phyloP scores from a whole-genome alignment of 2,113 vertebrate genomes.

The Thalassoma bifasciatum region DNA sequence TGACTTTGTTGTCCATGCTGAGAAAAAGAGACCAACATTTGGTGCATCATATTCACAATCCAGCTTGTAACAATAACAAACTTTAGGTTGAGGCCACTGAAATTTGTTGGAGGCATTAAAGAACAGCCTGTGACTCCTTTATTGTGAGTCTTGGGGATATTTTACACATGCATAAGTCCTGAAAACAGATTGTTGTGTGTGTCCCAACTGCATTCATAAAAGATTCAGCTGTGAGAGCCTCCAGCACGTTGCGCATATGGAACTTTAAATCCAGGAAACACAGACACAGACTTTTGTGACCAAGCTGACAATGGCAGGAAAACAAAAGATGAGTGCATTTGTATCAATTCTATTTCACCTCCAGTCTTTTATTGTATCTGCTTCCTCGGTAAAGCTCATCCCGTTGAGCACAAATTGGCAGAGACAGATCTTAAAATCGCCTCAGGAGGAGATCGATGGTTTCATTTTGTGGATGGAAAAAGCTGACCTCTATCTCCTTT shows the following conservation, averaged over 20 bases:
- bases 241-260: slow-evolving; percentile 2
- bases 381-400: neutral
- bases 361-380: neutral
- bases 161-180: slow-evolving; percentile 14
- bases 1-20: too few species aligned
- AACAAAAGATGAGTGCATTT: neutral
- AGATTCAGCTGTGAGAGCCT: slow-evolving; percentile 14
- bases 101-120: too few species aligned
- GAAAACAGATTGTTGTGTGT: neutral
- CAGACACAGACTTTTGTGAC: neutral
- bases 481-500: neutral
- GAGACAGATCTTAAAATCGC: slow-evolving; percentile 3
- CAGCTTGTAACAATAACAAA: too few species aligned
- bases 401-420: neutral
- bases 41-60: too few species aligned
- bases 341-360: neutral
- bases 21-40: too few species aligned
- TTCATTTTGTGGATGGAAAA: slow-evolving; percentile 5
- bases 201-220: slow-evolving; percentile 6
- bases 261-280: neutral
- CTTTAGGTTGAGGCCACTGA: too few species aligned
- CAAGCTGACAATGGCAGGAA: neutral
- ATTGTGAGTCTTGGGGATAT: slow-evolving; percentile 7
- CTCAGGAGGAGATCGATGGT: slow-evolving; percentile 5
- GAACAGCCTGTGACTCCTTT: neutral